A percentile compares a stretch with the other conserved stretches of the same genome.
Evolutionary conservation across 2,113 vertebrate genomes (phyloP).

Genomic region (Formicarius rufipectus): DNA sequence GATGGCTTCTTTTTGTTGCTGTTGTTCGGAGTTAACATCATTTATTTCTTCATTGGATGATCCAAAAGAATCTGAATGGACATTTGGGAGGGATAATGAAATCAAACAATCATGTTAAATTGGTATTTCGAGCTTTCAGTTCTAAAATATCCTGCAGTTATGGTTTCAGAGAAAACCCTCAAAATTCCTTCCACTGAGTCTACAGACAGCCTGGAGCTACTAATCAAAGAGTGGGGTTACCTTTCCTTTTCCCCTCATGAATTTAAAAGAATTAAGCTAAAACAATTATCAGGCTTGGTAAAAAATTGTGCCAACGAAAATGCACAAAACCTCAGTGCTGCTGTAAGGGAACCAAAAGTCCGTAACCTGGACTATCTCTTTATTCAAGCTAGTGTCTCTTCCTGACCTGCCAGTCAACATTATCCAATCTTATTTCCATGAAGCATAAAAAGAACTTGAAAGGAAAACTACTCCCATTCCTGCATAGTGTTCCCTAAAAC

Average conservation of each 20-base stretch:
- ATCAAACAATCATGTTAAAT: not conserved
- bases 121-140: not conserved
- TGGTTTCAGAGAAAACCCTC: not conserved
- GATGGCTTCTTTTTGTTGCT: not conserved
- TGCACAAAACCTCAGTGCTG: not conserved
- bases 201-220: not conserved
- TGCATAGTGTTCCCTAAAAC: not conserved
- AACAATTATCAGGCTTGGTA: not conserved
- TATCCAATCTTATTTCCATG: not conserved
- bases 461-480: not conserved
- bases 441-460: not conserved
- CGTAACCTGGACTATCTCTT: not conserved
- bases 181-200: not conserved
- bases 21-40: not conserved
- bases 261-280: not conserved
- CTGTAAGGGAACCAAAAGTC: not conserved
- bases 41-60: not conserved
- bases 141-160: constrained; percentile 9
- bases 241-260: not conserved
- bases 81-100: not conserved
- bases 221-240: not conserved
- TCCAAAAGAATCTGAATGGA: not conserved
- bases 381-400: not conserved
- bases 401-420: not conserved
- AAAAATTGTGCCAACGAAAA: not conserved